These are phyloP conservation scores for Neoascia interrupta DNA, from an alignment of 2,888 invertebrate species.

Conservation along the genomic window DNA sequence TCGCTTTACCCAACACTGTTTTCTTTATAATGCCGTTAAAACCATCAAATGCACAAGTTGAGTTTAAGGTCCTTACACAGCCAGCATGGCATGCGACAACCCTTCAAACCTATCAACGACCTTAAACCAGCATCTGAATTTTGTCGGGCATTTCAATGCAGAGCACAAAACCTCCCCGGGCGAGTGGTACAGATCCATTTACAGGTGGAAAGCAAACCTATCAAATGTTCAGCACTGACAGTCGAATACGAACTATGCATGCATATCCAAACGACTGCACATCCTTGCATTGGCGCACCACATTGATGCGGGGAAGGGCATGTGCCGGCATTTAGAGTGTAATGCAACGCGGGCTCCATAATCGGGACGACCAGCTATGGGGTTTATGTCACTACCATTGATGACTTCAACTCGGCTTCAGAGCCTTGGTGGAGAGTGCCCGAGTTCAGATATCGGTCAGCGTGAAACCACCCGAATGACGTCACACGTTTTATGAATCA, in stretches of 20 bases:
- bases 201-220: conserved; percentile 35
- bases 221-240: conserved; percentile 25
- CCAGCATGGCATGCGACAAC: conserved; percentile 15
- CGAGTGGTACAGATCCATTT: not conserved
- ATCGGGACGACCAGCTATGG: not conserved
- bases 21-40: no score
- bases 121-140: conserved; percentile 25
- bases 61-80: no score
- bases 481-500: conserved; percentile 32
- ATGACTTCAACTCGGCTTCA: conserved; percentile 15
- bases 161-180: conserved; percentile 5
- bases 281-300: not conserved
- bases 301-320: conserved; percentile 4
- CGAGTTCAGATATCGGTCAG: conserved; percentile 50
- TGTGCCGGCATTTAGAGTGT: conserved; percentile 17
- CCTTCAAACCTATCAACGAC: conserved; percentile 19
- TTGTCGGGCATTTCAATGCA: conserved; percentile 3
- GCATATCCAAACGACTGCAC: no score
- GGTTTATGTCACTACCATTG: conserved; percentile 33
- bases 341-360: conserved; percentile 9
- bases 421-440: conserved; percentile 1
- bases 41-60: no score
- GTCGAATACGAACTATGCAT: not conserved
- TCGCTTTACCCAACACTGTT: no score
- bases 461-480: conserved; percentile 25